Base-by-base conservation (phyloP, 2,888 invertebrate genomes). In the Gerris lacustris region DNA sequence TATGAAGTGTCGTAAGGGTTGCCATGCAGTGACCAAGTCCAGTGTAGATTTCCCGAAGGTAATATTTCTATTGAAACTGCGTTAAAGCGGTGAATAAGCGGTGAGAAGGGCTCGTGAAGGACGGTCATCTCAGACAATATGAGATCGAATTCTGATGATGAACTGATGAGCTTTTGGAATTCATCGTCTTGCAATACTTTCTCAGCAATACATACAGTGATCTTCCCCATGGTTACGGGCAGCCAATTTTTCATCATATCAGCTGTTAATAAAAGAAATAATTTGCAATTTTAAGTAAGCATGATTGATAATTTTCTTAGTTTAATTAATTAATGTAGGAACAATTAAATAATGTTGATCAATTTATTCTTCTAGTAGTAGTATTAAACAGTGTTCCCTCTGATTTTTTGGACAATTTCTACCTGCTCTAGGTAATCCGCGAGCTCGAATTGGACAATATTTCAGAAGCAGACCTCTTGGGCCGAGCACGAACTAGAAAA, bases 21-120 rank as follows among this genome's bases (percentile, higher is more conserved):
- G 4, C 68, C 68, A 6, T 44, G 44, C 9, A 66, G 11, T 18
- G 17, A 9, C 18, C 43, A 66, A 7, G 66, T 9, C 15, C 17
- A 66, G 66, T 18, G 43, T 9, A 18, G 9, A 18, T 31, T 31
- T 9, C 66, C 66, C 9, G 43, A 66, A 17, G 66, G 43, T 9
- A 66, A 9, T 9, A 66, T 9, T 66, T 66, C 66, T 2, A 66
- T 17, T 9, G 15, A 9, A 31, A n/a, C 15, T 9, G 66, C 66
- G 17, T 66, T 45, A 9, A 68, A 72, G 43, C 68, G 69, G 63
- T 71, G 71, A 7, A 62, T 5, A 6, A 71, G 44, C 0, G 71
- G 66, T 5, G 69, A 55, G 15, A 67, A 55, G 6, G 71, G 18
- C 15, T 71, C 71, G 45, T 71, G 71, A 6, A 15, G 62, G 63